These are phyloP conservation scores for Notamacropus eugenii DNA, from an alignment of 2,797 vertebrate species.

Conservation along the genomic window DNA sequence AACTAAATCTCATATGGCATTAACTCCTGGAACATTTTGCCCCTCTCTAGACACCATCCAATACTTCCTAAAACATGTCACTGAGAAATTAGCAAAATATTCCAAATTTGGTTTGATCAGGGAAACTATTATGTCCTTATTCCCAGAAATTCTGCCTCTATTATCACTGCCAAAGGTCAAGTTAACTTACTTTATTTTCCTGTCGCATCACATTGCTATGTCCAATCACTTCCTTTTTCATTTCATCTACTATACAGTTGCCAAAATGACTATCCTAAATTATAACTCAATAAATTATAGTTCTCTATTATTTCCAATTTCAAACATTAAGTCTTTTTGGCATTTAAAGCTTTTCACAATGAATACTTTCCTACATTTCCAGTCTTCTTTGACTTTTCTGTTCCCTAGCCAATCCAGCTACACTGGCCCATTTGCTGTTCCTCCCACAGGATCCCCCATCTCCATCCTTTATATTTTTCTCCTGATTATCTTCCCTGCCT, in stretches of 20 bases:
- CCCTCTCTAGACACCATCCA: too few species aligned
- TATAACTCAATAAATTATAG: neutral
- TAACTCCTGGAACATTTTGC: neutral
- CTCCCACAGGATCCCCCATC: neutral
- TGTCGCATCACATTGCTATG: neutral
- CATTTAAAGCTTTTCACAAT: neutral
- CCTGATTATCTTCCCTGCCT: neutral
- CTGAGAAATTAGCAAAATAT: neutral
- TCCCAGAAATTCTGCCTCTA: neutral
- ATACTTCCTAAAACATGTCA: too few species aligned
- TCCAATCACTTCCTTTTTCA: neutral
- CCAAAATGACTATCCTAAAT: neutral
- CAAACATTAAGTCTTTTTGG: neutral
- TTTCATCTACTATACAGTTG: neutral
- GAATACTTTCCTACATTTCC: neutral
- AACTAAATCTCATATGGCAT: neutral
- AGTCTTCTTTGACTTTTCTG: constrained; percentile 4
- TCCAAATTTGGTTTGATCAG: neutral
- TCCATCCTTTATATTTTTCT: neutral
- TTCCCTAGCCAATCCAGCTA: neutral
- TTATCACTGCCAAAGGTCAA: too few species aligned
- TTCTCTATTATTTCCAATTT: neutral
- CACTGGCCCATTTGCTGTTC: neutral
- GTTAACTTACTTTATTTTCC: too few species aligned
- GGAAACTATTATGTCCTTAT: neutral